Percentiles rank a stretch among this genome's conserved stretches.
Conservation (phyloP, 2,113 vertebrate species). For the Pica pica region DNA sequence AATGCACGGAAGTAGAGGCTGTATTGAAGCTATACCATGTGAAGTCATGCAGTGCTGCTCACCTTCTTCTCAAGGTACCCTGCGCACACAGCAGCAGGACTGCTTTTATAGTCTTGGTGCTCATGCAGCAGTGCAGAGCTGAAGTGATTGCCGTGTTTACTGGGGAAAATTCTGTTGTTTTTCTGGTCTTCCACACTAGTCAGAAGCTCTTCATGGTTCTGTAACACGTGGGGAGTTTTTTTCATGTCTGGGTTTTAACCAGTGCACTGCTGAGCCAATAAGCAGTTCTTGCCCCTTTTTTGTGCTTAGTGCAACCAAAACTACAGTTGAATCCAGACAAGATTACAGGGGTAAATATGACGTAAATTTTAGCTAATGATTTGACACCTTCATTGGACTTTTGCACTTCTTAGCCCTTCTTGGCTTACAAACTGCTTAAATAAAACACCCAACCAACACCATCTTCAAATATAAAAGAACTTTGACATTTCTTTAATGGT, state of each 20-base stretch:
- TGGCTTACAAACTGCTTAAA: neutral
- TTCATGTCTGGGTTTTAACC: neutral
- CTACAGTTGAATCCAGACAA: neutral
- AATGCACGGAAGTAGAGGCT: conserved; percentile 77
- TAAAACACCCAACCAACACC: neutral
- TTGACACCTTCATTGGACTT: neutral
- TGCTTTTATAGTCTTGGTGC: neutral
- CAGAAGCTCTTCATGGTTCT: neutral
- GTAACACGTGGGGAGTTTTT: neutral
- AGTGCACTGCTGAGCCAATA: neutral
- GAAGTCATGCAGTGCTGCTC: conserved; percentile 78
- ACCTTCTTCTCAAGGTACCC: conserved; percentile 82
- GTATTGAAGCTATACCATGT: conserved; percentile 75
- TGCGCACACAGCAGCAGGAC: too few relatives aligned
- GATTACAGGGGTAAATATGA: neutral
- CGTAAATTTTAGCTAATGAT: neutral
- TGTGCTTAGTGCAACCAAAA: neutral
- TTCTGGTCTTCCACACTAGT: neutral
- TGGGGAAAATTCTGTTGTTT: neutral
- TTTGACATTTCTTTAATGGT: neutral
- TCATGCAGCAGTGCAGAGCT: neutral
- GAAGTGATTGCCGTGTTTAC: neutral
- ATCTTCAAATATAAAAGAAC: neutral
- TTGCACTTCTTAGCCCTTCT: neutral
- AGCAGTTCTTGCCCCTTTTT: neutral